Conservation (phyloP, 1,140 invertebrate genomes). For the Hylaeus anthracinus region DNA sequence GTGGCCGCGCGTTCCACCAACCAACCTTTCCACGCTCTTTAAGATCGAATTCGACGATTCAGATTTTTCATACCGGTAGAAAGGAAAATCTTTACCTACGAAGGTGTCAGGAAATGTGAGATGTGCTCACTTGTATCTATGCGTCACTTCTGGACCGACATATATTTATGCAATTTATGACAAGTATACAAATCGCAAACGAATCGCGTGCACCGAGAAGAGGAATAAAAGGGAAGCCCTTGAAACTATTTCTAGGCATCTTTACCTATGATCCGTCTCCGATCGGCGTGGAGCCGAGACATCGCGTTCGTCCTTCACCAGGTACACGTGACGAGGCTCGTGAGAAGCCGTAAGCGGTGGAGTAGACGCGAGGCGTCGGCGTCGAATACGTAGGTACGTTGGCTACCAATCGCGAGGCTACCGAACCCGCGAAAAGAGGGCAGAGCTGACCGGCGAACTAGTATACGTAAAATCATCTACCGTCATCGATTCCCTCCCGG, state of each 20-base stretch:
- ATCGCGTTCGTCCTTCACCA: conserved; percentile 7
- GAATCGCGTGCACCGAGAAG: background rate
- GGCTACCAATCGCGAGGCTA: conserved; percentile 54
- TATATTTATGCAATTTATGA: no score
- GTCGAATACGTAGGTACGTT: conserved; percentile 33
- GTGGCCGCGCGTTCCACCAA: no score
- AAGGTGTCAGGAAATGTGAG: background rate
- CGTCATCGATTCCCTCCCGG: conserved; percentile 72
- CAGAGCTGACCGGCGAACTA: conserved; percentile 60
- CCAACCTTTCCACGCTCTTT: background rate
- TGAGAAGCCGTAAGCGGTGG: conserved; percentile 1
- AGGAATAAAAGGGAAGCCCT: background rate
- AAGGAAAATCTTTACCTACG: no score
- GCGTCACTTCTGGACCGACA: no score
- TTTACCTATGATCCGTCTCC: background rate
- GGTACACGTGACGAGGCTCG: conserved; percentile 15
- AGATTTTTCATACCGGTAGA: background rate
- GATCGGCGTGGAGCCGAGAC: background rate
- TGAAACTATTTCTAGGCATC: background rate
- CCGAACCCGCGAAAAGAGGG: conserved; percentile 67
- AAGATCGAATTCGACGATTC: background rate
- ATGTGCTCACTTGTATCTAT: no score
- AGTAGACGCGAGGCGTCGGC: conserved; percentile 16
- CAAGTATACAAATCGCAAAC: background rate
- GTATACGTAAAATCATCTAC: conserved; percentile 72